These are phyloP conservation scores for Leptinotarsa rubiginosa DNA, from an alignment of 2,888 invertebrate species.

Conservation along the genomic window DNA sequence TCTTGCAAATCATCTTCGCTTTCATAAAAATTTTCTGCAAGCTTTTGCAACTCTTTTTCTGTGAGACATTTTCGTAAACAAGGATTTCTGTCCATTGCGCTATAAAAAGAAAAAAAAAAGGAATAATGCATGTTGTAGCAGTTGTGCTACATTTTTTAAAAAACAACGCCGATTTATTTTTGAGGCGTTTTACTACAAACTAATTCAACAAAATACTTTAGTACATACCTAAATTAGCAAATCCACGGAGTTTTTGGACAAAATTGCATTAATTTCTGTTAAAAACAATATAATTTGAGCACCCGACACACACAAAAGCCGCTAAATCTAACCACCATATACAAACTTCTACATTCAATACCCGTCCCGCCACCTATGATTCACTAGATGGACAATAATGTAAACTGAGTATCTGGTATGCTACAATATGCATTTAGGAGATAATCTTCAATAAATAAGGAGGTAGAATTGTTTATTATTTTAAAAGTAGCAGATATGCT, in stretches of 20 bases:
- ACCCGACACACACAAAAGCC: neutral
- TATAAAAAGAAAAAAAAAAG: neutral
- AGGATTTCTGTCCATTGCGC: neutral
- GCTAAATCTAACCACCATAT: neutral
- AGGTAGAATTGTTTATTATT: too few relatives aligned
- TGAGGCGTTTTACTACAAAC: neutral
- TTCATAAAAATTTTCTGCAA: neutral
- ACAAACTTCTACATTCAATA: neutral
- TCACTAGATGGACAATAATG: neutral
- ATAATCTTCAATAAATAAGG: too few relatives aligned
- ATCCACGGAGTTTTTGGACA: neutral
- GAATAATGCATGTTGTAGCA: neutral
- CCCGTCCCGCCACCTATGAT: neutral
- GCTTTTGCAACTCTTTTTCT: neutral
- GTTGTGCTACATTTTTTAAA: neutral
- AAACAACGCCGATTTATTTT: neutral
- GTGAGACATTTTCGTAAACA: neutral
- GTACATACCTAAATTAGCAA: neutral
- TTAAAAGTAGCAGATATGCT: too few relatives aligned
- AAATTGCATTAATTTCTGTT: neutral
- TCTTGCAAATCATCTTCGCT: neutral
- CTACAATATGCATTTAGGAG: too few relatives aligned
- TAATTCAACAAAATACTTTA: neutral
- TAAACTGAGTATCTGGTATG: neutral
- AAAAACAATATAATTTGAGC: neutral